Base-by-base conservation (phyloP, 2,113 vertebrate genomes). In the Rhynchopsitta pachyrhyncha region DNA sequence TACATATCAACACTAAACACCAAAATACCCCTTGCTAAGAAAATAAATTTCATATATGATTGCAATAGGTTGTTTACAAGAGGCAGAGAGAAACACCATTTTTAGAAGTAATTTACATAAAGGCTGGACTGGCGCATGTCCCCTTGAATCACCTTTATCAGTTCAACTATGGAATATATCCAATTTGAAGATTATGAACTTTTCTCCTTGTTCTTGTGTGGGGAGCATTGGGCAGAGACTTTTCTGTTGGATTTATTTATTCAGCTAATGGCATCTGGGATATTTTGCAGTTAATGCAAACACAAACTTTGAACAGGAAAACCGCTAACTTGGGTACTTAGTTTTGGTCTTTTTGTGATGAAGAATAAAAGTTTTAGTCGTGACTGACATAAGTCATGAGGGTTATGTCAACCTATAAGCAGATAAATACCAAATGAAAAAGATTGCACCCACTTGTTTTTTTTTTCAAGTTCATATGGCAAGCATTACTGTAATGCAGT, bases 221-320 rank as follows among this genome's bases (percentile, higher is more conserved):
- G 4, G 17, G 10, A 57, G 12, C 12, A 22, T 0, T 13, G 15
- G 29, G 33, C 1, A 0, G 63, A 53, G 23, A 44, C 18, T 86
- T 83, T 57, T 50, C 49, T 59, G 11, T 37, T 44, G 6, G 41
- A 53, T 37, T 31, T 78, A 49, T 77, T 73, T 67, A 57, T 80
- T 59, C 46, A 47, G 27, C 11, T 9, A 4, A 59, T 33, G 31
- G 35, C 4, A 4, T 25, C 13, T 44, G 22, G 24, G 39, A 44
- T 42, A 63, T 31, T 79, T 80, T 80, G 42, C 63, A 47, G 27
- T 63, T 71, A 68, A 89, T 39, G 25, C 29, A 75, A 91, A 79
- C 35, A 53, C 23, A 35, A 85, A 69, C 19, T 47, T 91, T 77
- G 42, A 53, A 49, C 5, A 60, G 33, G 42, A 59, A 77, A 60